phyloP scores from a whole-genome alignment of 2,113 vertebrate species.

The Dipodomys spectabilis region DNA sequence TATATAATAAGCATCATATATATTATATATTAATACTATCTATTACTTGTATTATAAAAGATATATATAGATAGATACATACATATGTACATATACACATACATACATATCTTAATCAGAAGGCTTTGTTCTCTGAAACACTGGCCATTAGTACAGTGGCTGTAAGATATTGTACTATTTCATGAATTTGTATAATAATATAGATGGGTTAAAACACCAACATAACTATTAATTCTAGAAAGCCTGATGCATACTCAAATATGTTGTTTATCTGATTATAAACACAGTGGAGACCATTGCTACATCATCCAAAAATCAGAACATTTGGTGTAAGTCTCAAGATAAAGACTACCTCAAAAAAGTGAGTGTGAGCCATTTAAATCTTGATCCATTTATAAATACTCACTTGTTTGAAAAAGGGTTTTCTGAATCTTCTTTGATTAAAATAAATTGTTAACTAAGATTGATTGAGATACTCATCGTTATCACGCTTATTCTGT shows the following conservation, averaged over 20 bases:
- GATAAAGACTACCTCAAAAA: background rate
- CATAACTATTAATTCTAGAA: slow-evolving; percentile 1
- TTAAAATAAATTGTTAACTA: slow-evolving; percentile 31
- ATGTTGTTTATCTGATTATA: slow-evolving; percentile 4
- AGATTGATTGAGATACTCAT: background rate
- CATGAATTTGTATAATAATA: background rate
- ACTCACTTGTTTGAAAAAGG: background rate
- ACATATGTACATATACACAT: too few species aligned
- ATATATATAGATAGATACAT: too few species aligned
- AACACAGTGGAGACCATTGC: background rate
- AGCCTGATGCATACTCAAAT: background rate
- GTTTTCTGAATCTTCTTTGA: slow-evolving; percentile 38
- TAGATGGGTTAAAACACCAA: background rate
- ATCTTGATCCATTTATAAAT: background rate
- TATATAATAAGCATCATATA: too few species aligned
- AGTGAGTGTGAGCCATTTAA: background rate
- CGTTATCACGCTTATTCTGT: slow-evolving; percentile 17
- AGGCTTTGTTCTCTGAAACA: background rate
- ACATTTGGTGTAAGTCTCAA: background rate
- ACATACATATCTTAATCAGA: background rate
- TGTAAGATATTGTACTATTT: background rate
- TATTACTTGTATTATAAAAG: too few species aligned
- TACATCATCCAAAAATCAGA: background rate
- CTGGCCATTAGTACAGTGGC: background rate
- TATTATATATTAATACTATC: too few species aligned